phyloP scores from a whole-genome alignment of 1,140 invertebrate species.

The Neuroterus valhalla region DNA sequence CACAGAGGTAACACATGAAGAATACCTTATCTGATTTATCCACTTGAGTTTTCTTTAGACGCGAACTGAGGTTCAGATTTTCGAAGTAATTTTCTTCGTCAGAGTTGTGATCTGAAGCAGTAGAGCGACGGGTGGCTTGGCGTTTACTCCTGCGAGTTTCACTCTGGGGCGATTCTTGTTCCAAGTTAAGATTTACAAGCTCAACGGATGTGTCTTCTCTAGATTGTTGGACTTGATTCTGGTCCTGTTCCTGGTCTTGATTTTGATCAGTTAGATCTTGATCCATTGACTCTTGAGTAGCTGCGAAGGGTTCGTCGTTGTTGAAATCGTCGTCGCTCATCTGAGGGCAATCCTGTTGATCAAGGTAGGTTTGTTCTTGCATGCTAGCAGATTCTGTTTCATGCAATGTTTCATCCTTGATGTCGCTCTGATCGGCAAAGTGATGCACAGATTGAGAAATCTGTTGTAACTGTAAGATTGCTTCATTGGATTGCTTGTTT shows the following conservation, averaged over 20 bases:
- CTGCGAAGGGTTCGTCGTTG: slow-evolving; percentile 13
- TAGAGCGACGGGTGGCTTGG: slow-evolving; percentile 42
- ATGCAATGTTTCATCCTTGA: not conserved
- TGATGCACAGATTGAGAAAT: slow-evolving; percentile 9
- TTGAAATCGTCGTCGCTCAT: slow-evolving; percentile 23
- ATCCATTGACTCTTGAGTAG: slow-evolving; percentile 1
- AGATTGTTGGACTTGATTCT: slow-evolving; percentile 16
- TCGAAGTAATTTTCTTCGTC: slow-evolving; percentile 72
- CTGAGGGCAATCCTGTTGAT: slow-evolving; percentile 10
- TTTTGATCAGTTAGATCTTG: too few relatives aligned
- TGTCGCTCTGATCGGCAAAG: not conserved
- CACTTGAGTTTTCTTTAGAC: slow-evolving; percentile 60
- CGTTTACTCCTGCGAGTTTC: slow-evolving; percentile 60
- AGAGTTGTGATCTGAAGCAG: slow-evolving; percentile 51
- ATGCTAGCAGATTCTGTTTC: not conserved
- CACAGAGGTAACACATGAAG: slow-evolving; percentile 71
- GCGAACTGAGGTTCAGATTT: slow-evolving; percentile 70
- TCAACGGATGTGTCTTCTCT: not conserved
- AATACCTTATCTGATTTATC: slow-evolving; percentile 65
- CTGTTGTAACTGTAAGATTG: not conserved
- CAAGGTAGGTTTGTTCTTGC: not conserved
- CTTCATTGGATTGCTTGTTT: not conserved
- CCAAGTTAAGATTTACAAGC: slow-evolving; percentile 28
- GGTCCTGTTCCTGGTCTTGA: slow-evolving; percentile 28
- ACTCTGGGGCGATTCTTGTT: slow-evolving; percentile 35